phyloP scores from a whole-genome alignment of 2,888 invertebrate genomes.

The Congeria kusceri region DNA sequence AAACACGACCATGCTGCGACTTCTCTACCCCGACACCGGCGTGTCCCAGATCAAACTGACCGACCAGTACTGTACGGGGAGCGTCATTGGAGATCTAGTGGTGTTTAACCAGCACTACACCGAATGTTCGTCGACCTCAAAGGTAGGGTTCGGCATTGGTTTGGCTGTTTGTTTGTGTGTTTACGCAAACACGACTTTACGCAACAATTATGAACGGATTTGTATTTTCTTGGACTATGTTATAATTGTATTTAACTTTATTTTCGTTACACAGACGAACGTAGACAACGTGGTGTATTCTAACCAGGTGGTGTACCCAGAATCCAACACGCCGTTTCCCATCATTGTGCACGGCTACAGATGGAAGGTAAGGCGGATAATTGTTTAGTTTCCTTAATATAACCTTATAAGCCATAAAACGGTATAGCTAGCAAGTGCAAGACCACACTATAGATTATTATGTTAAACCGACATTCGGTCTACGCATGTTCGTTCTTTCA shows the following conservation, averaged over 20 bases:
- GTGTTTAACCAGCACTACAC: constrained; percentile 61
- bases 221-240: no score
- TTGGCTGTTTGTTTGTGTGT: no score
- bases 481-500: no score
- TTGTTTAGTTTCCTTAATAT: no score
- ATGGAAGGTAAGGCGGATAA: constrained; percentile 45
- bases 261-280: constrained; percentile 32
- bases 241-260: not conserved
- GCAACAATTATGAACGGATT: no score
- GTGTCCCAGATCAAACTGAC: constrained; percentile 63
- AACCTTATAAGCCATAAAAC: no score
- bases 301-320: constrained; percentile 64
- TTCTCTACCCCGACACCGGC: constrained; percentile 58
- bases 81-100: constrained; percentile 54
- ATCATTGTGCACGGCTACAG: constrained; percentile 58
- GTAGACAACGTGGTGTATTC: constrained; percentile 43
- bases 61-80: constrained; percentile 57
- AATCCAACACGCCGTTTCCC: constrained; percentile 57
- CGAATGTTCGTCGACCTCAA: constrained; percentile 56
- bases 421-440: no score
- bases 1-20: constrained; percentile 59
- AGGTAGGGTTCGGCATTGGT: constrained; percentile 16
- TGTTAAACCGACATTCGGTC: no score
- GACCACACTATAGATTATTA: no score
- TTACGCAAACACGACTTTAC: no score